These are phyloP conservation scores for Cetonia aurata DNA, from an alignment of 2,888 invertebrate genomes.

Conservation along the genomic window DNA sequence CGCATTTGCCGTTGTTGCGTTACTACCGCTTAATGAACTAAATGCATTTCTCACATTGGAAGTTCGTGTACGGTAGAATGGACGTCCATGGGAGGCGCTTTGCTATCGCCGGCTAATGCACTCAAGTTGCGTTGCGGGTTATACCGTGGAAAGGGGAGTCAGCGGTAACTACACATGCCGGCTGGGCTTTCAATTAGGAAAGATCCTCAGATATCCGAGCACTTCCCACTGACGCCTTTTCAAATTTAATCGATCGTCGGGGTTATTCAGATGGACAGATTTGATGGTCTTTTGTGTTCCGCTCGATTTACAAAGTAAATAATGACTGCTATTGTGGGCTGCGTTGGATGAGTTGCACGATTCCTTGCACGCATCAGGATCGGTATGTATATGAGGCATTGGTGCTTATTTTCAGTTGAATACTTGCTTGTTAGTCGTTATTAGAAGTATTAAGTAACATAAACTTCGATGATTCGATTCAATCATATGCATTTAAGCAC, in stretches of 20 bases:
- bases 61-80: conserved; percentile 17
- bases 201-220: conserved; percentile 34
- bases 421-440: conserved; percentile 6
- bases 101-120: conserved; percentile 38
- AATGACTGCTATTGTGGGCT: conserved; percentile 31
- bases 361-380: conserved; percentile 9
- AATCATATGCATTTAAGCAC: too few relatives aligned
- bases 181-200: conserved; percentile 33
- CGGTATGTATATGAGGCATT: not conserved
- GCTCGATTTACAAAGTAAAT: conserved; percentile 39
- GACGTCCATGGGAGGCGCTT: conserved; percentile 25
- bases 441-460: conserved; percentile 4
- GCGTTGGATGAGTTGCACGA: conserved; percentile 35
- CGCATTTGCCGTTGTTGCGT: conserved; percentile 27
- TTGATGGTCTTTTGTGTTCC: conserved; percentile 40
- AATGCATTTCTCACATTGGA: conserved; percentile 40
- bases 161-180: conserved; percentile 20
- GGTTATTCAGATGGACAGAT: conserved; percentile 40
- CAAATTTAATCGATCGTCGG: conserved; percentile 40
- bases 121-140: conserved; percentile 17
- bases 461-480: not conserved
- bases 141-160: not conserved
- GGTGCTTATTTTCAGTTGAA: conserved; percentile 21
- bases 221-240: conserved; percentile 39
- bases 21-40: conserved; percentile 33